Evolutionary conservation across 2,888 invertebrate genomes (phyloP).

Genomic region (Drosophila diplacantha): DNA sequence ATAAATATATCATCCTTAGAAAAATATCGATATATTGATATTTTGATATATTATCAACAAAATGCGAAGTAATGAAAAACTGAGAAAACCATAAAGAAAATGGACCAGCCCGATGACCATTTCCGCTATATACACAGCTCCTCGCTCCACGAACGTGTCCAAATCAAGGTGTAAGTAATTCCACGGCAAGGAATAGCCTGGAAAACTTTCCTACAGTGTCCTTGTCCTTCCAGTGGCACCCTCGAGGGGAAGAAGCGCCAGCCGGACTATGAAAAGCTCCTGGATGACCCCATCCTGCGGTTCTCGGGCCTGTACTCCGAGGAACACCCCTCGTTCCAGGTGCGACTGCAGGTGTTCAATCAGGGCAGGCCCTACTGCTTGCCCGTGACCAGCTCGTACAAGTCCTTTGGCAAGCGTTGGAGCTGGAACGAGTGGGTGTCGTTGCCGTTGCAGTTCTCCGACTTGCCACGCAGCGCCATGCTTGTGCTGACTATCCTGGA

Average conservation of each 20-base stretch:
- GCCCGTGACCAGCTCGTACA: conserved; percentile 93
- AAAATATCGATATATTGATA: too few species aligned
- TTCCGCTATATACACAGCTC: conserved; percentile 94
- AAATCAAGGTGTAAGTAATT: conserved; percentile 92
- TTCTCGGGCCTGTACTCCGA: conserved; percentile 93
- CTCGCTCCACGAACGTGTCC: conserved; percentile 89
- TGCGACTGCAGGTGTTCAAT: conserved; percentile 90
- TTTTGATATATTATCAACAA: too few species aligned
- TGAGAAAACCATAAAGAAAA: conserved; percentile 25
- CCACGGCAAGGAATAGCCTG: not conserved
- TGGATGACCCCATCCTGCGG: conserved; percentile 92
- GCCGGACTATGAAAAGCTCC: conserved; percentile 91
- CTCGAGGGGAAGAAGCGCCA: conserved; percentile 93
- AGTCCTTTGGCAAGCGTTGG: conserved; percentile 94
- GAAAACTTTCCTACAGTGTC: not conserved
- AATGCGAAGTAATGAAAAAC: conserved; percentile 29
- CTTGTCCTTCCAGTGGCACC: conserved; percentile 84
- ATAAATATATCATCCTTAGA: too few species aligned
- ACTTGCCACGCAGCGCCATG: conserved; percentile 91
- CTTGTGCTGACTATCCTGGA: conserved; percentile 94
- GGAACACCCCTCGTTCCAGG: conserved; percentile 91
- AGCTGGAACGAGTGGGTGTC: conserved; percentile 99
- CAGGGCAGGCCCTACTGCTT: conserved; percentile 89
- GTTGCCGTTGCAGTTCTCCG: conserved; percentile 92
- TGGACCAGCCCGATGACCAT: conserved; percentile 83